phyloP scores from a whole-genome alignment of 2,113 vertebrate species.

The Barnardius zonarius region DNA sequence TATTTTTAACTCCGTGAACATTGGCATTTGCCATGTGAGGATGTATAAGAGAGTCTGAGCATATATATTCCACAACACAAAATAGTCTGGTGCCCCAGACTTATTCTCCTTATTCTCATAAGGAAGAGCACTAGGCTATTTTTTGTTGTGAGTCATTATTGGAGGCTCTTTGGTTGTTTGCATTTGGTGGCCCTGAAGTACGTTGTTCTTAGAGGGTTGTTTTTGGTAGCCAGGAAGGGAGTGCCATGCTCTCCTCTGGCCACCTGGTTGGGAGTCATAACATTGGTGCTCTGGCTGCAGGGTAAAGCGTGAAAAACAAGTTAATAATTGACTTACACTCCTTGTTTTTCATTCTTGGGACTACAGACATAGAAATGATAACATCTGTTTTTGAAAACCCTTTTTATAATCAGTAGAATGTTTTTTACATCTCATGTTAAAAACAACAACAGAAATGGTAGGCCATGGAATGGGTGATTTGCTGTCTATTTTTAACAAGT shows the following conservation, averaged over 20 bases:
- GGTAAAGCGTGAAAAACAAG: constrained; percentile 19
- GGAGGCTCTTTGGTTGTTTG: neutral
- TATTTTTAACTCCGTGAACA: neutral
- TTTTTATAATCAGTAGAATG: neutral
- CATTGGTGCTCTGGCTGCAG: neutral
- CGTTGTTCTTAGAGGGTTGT: neutral
- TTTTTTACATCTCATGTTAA: constrained; percentile 17
- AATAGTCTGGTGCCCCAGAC: neutral
- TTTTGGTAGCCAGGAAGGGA: neutral
- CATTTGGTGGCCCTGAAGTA: neutral
- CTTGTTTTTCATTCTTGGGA: constrained; percentile 39
- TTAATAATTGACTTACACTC: constrained; percentile 43
- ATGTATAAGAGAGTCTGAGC: neutral
- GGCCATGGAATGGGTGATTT: constrained; percentile 31
- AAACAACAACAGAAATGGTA: constrained; percentile 26
- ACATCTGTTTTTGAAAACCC: constrained; percentile 35
- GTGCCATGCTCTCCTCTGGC: neutral
- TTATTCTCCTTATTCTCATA: neutral
- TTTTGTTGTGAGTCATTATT: neutral
- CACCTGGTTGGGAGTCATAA: neutral
- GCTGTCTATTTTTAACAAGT: neutral
- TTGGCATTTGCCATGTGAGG: neutral
- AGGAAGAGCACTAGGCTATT: neutral
- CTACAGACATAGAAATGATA: constrained; percentile 44
- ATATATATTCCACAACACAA: neutral